A percentile compares a stretch with the other conserved stretches of the same genome.
Evolutionary conservation across 2,797 vertebrate genomes (phyloP).

Genomic region (Dromococcyx pavoninus): DNA sequence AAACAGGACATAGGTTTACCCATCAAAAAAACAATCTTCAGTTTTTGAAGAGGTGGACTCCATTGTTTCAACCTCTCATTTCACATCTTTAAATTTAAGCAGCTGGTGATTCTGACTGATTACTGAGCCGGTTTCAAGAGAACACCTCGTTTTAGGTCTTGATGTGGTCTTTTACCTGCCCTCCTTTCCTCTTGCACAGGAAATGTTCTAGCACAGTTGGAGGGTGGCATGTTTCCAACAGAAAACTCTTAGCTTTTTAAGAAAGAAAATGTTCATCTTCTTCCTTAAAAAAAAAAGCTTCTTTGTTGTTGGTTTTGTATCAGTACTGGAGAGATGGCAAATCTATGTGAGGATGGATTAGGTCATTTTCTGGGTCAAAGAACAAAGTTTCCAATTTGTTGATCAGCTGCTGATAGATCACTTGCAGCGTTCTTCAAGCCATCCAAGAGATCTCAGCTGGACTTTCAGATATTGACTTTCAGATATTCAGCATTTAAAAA

Average conservation of each 20-base stretch:
- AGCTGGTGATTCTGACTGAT: background rate
- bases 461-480: background rate
- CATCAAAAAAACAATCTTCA: background rate
- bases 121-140: background rate
- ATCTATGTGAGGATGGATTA: background rate
- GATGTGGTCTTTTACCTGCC: background rate
- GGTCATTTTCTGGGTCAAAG: background rate
- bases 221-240: background rate
- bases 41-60: background rate
- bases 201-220: background rate
- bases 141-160: background rate
- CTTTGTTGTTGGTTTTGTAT: background rate
- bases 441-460: background rate
- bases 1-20: background rate
- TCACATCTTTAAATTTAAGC: background rate
- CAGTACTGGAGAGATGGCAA: background rate
- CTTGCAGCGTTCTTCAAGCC: background rate
- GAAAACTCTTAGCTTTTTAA: background rate
- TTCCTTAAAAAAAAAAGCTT: background rate
- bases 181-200: background rate
- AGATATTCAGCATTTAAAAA: background rate
- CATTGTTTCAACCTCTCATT: background rate
- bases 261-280: background rate
- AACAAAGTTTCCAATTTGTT: background rate
- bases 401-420: background rate